phyloP scores from a whole-genome alignment of 2,797 vertebrate species.

The Pangasius macronema region DNA sequence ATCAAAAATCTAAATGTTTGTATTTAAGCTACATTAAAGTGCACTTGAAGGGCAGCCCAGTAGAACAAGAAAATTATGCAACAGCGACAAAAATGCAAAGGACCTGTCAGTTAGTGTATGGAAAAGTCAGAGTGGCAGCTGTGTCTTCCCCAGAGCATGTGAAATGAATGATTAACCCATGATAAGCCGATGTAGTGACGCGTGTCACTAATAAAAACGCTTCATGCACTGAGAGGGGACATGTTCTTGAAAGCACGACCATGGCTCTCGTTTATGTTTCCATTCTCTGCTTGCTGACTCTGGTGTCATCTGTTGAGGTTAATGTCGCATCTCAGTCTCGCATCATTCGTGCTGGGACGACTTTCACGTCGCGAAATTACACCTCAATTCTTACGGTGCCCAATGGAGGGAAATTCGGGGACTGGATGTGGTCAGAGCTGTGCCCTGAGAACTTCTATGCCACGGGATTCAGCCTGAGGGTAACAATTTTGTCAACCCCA shows the following conservation, averaged over 20 bases:
- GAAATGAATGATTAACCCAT: conserved; percentile 13
- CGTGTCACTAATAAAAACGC: conserved; percentile 5
- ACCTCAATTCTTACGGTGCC: conserved; percentile 52
- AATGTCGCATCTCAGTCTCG: conserved; percentile 50
- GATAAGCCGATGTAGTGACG: not conserved
- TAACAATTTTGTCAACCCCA: conserved; percentile 48
- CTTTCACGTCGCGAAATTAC: conserved; percentile 61
- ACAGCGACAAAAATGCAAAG: not conserved
- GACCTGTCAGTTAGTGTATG: not conserved
- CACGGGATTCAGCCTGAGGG: conserved; percentile 72
- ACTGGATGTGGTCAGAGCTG: conserved; percentile 72
- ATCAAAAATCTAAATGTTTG: not conserved
- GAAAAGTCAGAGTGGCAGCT: conserved; percentile 22
- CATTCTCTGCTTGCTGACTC: conserved; percentile 54
- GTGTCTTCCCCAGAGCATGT: conserved; percentile 17
- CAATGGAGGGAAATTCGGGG: conserved; percentile 70
- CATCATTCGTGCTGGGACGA: conserved; percentile 59
- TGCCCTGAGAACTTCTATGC: conserved; percentile 70
- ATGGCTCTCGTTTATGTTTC: conserved; percentile 57
- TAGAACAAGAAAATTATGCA: not conserved
- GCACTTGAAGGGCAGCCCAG: not conserved
- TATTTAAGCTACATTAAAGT: not conserved
- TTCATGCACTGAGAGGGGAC: not conserved
- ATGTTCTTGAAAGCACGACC: conserved; percentile 38
- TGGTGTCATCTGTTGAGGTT: conserved; percentile 52